Evolutionary conservation across 2,797 vertebrate species (phyloP), one percentile per base, ranked within the genome.

Genomic region (Lophotriccus pileatus): DNA sequence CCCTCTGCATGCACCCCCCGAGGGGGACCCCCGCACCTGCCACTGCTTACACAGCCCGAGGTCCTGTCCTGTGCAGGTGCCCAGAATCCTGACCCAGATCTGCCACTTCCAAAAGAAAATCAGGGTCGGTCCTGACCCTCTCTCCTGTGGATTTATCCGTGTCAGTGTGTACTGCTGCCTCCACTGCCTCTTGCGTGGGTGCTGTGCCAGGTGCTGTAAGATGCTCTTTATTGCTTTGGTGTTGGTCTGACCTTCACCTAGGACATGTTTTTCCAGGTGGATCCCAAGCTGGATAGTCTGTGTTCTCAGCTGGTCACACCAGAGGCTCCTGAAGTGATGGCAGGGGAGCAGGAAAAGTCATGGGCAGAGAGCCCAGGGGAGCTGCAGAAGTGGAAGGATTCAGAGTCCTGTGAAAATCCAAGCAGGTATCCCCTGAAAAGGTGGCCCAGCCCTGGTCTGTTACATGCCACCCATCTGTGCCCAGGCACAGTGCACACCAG

Each of bases 1-100:
- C n/a, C 25, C 32, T 12, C 66, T 5, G 49, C 69, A 28, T 3
- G 1, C 39, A 56, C 0, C 16, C 2, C 3, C 24, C 2, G 0
- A 37, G 28, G 14, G 37, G 10, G 49, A 55, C 30, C 28, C 44
- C 63, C 3, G 46, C 1, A 1, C 18, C 50, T n/a, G 43, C 16
- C 37, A 4, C 27, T 22, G 1, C 52, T 23, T 9, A 4, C 21
- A 14, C 6, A 2, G 37, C 30, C 72, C 1, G 0, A 43, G 32
- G 17, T 39, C 62, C 24, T 15, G 37, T 39, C 49, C 43, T 27
- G 21, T 46, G 39, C 66, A 7, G 46, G 7, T 23, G 19, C 46
- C 60, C 55, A 17, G 27, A 66, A 44, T 16, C 36, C 67, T 49
- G 41, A 52, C 25, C 7, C 43, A 36, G 23, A 41, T 30, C 52